Base-by-base conservation (phyloP, 2,113 vertebrate species). In the Larimichthys polyactis region DNA sequence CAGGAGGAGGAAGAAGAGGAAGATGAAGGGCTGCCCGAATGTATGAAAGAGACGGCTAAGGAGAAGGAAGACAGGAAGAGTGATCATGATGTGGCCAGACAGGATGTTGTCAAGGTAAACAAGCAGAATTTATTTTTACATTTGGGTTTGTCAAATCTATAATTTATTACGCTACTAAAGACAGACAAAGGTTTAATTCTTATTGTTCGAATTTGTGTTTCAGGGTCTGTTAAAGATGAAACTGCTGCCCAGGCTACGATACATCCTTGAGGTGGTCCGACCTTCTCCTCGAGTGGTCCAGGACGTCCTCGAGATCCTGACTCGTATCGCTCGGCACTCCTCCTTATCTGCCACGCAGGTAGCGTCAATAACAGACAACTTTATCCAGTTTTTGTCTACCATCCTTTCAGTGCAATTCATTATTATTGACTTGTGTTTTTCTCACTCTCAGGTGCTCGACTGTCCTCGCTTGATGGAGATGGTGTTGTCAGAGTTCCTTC, bases 161-260 rank as follows among this genome's bases (percentile, higher is more conserved):
- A 22, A 29, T 27, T 0, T 40, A 0, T 20, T 68, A 17, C 5
- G 24, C 9, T 8, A 6, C 62, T 52, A 1, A 40, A 29, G 11
- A 24, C 5, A 22, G 58, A 67, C 73, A 2, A 48, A 40, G 5
- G 4, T 59, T 65, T 5, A 71, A 36, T 10, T 8, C 36, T 60
- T 49, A 17, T 16, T 75, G 11, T 22, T 51, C 9, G 36, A 40
- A 19, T 75, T 1, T 68, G 60, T 69, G 32, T 83, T 70, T 75
- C 76, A 99, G 98, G 98, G 97, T 5, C 95, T 99, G 82, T 66
- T 99, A 75, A 98, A 94, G 91, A 99, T 98, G 88, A 96, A 94
- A 73, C 92, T 99, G 77, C 96, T 99, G 72, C 96, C 96, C 78
- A 95, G 98, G 58, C 92, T 99, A 5, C 96, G 98, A 46, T 99